These are phyloP conservation scores for Megalops cyprinoides DNA, from an alignment of 2,797 vertebrate genomes.

Conservation along the genomic window DNA sequence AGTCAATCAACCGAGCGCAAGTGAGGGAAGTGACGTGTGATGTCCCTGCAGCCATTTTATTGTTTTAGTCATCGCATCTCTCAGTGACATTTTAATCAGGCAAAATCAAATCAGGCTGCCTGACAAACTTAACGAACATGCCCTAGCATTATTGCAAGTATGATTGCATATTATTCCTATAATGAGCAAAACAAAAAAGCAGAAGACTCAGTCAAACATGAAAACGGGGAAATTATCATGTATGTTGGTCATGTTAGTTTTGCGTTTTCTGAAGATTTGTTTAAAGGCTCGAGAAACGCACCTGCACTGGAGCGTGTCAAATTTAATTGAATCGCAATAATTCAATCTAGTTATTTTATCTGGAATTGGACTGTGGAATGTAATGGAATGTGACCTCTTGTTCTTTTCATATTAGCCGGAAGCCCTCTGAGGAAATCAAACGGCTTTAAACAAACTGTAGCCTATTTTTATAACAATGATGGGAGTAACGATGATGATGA, in stretches of 20 bases:
- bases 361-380: too few species aligned
- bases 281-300: too few species aligned
- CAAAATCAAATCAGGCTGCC: background rate
- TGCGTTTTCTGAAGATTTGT: too few species aligned
- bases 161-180: background rate
- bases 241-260: background rate
- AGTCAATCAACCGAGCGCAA: background rate
- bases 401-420: background rate
- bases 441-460: background rate
- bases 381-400: background rate
- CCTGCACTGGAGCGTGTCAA: too few species aligned
- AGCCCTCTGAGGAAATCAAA: too few species aligned
- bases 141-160: background rate
- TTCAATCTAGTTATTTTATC: too few species aligned
- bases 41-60: conserved; percentile 10
- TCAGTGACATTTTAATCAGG: background rate
- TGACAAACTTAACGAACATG: background rate
- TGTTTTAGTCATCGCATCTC: background rate
- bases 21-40: background rate
- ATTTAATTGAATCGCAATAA: too few species aligned
- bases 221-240: too few species aligned
- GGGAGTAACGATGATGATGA: background rate
- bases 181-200: background rate
- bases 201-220: too few species aligned
- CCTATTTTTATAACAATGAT: background rate